These are phyloP conservation scores for Oceanodroma leucorhoa DNA, from an alignment of 2,797 vertebrate species.

Conservation along the genomic window DNA sequence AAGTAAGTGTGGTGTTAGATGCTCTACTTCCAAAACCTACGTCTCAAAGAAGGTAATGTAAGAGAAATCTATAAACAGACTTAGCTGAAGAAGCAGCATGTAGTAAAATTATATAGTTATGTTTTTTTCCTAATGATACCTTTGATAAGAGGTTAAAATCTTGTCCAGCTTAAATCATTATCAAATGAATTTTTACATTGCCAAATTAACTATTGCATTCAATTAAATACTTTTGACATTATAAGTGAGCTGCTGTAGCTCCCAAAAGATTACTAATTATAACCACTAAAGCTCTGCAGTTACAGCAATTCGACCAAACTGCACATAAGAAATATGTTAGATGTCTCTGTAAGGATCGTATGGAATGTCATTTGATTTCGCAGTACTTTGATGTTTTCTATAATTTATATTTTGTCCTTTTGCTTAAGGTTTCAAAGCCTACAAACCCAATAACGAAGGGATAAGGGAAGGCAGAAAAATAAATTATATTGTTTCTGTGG, in stretches of 20 bases:
- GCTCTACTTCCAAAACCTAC: neutral
- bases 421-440: constrained; percentile 89
- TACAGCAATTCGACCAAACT: constrained; percentile 44
- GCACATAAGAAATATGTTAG: constrained; percentile 36
- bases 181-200: constrained; percentile 57
- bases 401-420: constrained; percentile 89
- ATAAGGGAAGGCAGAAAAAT: constrained; percentile 93
- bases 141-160: constrained; percentile 35
- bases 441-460: constrained; percentile 88
- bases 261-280: constrained; percentile 74
- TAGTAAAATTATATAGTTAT: neutral
- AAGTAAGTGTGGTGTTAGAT: neutral
- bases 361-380: constrained; percentile 78
- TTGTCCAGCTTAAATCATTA: constrained; percentile 17
- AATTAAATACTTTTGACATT: constrained; percentile 48
- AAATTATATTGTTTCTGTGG: constrained; percentile 98
- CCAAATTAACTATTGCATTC: constrained; percentile 64
- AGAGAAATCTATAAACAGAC: neutral
- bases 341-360: constrained; percentile 52
- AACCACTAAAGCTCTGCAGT: constrained; percentile 52
- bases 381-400: constrained; percentile 76
- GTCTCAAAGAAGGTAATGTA: neutral
- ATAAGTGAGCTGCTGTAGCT: constrained; percentile 13
- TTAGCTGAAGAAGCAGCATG: neutral
- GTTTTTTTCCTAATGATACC: neutral